A percentile compares a stretch with the other conserved stretches of the same genome.
Conservation (phyloP, 2,888 invertebrate genomes). For the Eubasilissa splendida region DNA sequence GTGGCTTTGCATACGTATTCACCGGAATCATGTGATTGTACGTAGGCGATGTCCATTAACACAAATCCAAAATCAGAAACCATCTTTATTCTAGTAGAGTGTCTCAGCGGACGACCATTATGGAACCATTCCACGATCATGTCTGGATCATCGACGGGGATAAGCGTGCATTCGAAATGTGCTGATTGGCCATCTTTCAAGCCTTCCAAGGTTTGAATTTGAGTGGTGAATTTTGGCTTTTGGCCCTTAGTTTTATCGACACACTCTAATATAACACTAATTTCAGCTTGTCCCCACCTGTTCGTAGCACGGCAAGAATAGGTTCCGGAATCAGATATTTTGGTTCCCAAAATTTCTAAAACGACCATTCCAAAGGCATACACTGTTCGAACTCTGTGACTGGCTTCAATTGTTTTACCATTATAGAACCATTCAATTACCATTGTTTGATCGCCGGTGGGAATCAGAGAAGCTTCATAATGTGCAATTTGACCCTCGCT, state of each 20-base stretch:
- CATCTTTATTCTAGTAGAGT: constrained; percentile 92
- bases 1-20: constrained; percentile 94
- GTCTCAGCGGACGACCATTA: constrained; percentile 90
- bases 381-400: constrained; percentile 92
- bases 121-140: constrained; percentile 98
- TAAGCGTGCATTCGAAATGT: constrained; percentile 95
- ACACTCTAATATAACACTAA: constrained; percentile 86
- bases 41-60: constrained; percentile 93
- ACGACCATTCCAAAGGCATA: constrained; percentile 99
- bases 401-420: constrained; percentile 88
- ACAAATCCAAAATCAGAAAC: constrained; percentile 97
- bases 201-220: constrained; percentile 86
- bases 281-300: constrained; percentile 90
- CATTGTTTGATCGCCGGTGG: constrained; percentile 95
- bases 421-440: constrained; percentile 97
- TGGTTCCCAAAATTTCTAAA: constrained; percentile 94
- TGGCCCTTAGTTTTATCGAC: constrained; percentile 89
- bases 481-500: constrained; percentile 97
- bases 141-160: constrained; percentile 94
- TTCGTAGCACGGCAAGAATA: constrained; percentile 93
- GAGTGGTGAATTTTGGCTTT: constrained; percentile 90
- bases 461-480: constrained; percentile 96
- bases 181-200: constrained; percentile 94
- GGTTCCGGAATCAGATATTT: constrained; percentile 91
- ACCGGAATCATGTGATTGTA: constrained; percentile 93